Percentiles rank a stretch among this genome's conserved stretches.
Evolutionary conservation across 2,888 invertebrate species (phyloP).

Genomic region (Aleiodes testaceus): DNA sequence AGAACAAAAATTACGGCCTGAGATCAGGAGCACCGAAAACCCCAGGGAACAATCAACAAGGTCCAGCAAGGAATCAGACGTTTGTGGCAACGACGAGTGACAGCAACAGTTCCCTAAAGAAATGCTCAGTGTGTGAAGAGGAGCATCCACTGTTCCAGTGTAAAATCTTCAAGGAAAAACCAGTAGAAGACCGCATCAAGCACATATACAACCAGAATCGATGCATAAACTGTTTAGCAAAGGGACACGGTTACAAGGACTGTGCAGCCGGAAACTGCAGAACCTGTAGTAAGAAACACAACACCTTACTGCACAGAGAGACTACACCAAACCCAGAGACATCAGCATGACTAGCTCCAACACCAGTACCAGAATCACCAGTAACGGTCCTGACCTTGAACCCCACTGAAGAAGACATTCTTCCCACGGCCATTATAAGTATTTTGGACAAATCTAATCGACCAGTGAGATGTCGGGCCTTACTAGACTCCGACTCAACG

Average conservation of each 20-base stretch:
- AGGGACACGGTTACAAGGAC: neutral
- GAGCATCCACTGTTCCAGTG: slow-evolving; percentile 46
- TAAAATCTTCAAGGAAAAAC: slow-evolving; percentile 33
- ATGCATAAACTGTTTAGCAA: neutral
- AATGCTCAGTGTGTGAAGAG: slow-evolving; percentile 47
- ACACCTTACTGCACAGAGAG: neutral
- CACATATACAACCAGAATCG: neutral
- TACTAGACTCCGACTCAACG: slow-evolving; percentile 16
- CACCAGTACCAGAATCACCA: neutral
- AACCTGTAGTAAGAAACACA: neutral
- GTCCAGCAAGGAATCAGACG: too few relatives aligned
- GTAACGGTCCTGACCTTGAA: too few relatives aligned
- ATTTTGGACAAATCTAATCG: neutral
- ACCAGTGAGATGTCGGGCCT: slow-evolving; percentile 4
- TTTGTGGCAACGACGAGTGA: too few relatives aligned
- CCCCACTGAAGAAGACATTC: neutral
- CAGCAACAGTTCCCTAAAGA: too few relatives aligned
- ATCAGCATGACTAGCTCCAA: neutral
- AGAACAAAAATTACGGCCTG: too few relatives aligned
- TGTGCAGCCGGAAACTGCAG: neutral
- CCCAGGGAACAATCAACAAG: too few relatives aligned
- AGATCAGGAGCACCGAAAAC: too few relatives aligned
- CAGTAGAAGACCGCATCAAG: slow-evolving; percentile 19
- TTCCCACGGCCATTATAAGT: slow-evolving; percentile 16
- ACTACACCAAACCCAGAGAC: neutral